Conservation (phyloP, 1,140 invertebrate species). For the silkworm (Bombyx mori) region DNA sequence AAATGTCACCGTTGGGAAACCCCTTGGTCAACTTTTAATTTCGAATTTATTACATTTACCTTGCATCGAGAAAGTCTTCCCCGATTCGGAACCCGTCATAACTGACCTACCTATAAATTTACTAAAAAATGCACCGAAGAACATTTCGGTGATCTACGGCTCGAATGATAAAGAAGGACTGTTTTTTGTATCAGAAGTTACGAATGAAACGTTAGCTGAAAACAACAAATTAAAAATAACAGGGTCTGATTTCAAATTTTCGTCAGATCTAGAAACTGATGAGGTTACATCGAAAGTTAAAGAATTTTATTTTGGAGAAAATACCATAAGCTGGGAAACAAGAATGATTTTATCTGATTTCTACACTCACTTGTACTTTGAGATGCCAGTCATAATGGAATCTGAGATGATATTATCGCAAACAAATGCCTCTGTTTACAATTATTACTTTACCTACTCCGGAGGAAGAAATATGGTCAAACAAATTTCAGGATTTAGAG, state of each 20-base stretch:
- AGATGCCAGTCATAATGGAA: constrained; percentile 9
- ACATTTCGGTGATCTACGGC: constrained; percentile 11
- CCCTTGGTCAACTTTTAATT: background rate
- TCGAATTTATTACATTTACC: constrained; percentile 3
- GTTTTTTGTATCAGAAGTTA: constrained; percentile 10
- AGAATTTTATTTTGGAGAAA: constrained; percentile 11
- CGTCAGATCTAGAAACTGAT: constrained; percentile 1
- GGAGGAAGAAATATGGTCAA: constrained; percentile 8
- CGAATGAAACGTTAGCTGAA: constrained; percentile 1
- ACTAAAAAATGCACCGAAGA: constrained; percentile 5
- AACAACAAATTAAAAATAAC: background rate
- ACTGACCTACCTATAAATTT: constrained; percentile 8
- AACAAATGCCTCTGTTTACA: constrained; percentile 2
- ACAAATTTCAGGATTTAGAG: constrained; percentile 1
- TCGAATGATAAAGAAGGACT: constrained; percentile 6
- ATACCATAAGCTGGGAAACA: constrained; percentile 3
- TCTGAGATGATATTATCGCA: constrained; percentile 4
- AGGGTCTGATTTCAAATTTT: constrained; percentile 2
- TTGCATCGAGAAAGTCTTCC: constrained; percentile 7
- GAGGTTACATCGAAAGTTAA: background rate
- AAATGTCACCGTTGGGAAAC: background rate
- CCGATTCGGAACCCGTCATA: background rate
- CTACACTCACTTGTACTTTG: constrained; percentile 6
- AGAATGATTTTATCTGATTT: constrained; percentile 8
- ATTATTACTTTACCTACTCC: constrained; percentile 11